Evolutionary conservation across 53 echinoderm and acorn worm species (phyloP), one percentile per base, ranked within the genome.

Genomic region (Henricia sp.): DNA sequence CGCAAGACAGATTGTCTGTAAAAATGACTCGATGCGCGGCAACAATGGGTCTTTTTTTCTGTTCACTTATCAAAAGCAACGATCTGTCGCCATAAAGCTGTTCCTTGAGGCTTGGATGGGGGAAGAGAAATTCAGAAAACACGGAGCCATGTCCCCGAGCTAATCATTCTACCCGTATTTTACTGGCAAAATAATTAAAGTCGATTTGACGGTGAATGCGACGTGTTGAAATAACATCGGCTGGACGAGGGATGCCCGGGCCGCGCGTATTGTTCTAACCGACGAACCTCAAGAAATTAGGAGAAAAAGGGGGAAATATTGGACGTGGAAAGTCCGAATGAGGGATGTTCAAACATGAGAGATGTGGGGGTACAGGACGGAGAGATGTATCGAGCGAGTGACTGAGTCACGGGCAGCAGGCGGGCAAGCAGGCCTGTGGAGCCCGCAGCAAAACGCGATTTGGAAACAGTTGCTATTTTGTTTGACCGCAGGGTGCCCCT

Each of bases 381-480:
- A 70, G 68, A 37, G 52, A 54, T 67, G 83, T 68, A 70, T 83
- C 23, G 80, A 80, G 13, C 80, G 70, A 19, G 64, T 46, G 48
- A 10, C 63, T 80, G 80, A 80, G 65, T 80, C 80, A 80, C 80
- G 20, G 17, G 59, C 60, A 60, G 44, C 42, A 60, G 28, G 4
- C 6, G 29, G 34, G 35, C 8, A 4, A 20, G 54, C 36, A 38
- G 55, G 23, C 34, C 51, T n/a, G 55, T 55, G n/a, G 55, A 26
- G 24, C 48, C 48, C 40, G 17, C 32, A 80, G 80, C 80, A n/a
- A 19, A 60, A 57, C 57, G 48, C 40, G 80, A 50, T 64, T 63
- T 64, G 20, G 80, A 80, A 80, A 80, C 80, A 80, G 80, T 80
- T 63, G 80, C 80, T 77, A 77, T 58, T 46, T 58, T 77, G 57